phyloP scores from a whole-genome alignment of 2,113 vertebrate species.

The Narcine bancroftii region DNA sequence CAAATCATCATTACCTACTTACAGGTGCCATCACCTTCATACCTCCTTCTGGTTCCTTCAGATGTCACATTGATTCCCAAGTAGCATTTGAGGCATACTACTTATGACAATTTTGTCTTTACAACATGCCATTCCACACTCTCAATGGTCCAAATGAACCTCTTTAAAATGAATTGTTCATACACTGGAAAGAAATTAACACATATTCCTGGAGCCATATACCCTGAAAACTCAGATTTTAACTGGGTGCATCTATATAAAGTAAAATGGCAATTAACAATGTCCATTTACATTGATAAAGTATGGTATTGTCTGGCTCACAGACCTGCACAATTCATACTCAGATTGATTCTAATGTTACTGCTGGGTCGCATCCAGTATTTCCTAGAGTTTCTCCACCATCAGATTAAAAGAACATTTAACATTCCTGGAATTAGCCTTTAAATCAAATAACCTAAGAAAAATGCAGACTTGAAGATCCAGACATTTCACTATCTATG shows the following conservation, averaged over 20 bases:
- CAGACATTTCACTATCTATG: background rate
- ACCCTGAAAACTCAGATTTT: background rate
- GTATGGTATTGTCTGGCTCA: no score
- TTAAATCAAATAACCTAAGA: background rate
- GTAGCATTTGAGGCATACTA: no score
- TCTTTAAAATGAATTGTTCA: no score
- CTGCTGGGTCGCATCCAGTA: background rate
- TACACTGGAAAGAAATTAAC: background rate
- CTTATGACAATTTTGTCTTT: no score
- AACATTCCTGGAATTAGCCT: background rate
- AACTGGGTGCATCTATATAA: background rate
- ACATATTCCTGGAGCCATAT: background rate
- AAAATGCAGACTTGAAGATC: constrained; percentile 6
- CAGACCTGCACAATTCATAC: background rate
- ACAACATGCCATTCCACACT: background rate
- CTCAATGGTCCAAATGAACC: background rate
- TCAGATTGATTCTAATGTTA: background rate
- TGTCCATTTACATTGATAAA: background rate
- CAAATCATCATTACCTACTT: no score
- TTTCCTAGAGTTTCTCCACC: background rate
- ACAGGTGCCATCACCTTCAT: no score
- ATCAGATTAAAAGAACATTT: background rate
- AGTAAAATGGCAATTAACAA: background rate
- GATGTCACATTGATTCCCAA: no score
- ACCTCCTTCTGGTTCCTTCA: no score